phyloP scores from a whole-genome alignment of 2,888 invertebrate genomes.

The Apoderus coryli region DNA sequence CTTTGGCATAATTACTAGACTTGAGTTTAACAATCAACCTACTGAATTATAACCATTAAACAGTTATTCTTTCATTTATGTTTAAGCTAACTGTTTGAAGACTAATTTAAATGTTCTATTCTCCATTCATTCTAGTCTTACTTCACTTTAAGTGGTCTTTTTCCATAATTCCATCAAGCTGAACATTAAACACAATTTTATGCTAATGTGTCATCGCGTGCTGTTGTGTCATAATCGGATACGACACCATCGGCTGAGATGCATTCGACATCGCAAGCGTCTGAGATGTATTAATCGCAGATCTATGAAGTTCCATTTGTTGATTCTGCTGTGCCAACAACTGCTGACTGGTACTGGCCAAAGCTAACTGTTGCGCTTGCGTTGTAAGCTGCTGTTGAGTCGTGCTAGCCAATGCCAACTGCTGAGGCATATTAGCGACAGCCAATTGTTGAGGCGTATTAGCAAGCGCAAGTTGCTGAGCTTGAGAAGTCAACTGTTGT shows the following conservation, averaged over 20 bases:
- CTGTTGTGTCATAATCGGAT: slow-evolving; percentile 49
- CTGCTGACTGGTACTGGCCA: slow-evolving; percentile 25
- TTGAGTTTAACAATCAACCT: too few relatives aligned
- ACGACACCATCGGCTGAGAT: slow-evolving; percentile 46
- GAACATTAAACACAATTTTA: slow-evolving; percentile 7
- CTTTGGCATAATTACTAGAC: too few relatives aligned
- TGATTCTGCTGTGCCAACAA: slow-evolving; percentile 26
- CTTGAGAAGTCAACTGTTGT: slow-evolving; percentile 27
- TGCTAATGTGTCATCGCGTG: slow-evolving; percentile 26
- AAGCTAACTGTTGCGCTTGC: slow-evolving; percentile 26
- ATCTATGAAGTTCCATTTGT: slow-evolving; percentile 28
- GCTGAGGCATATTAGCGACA: slow-evolving; percentile 23
- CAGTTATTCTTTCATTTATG: too few relatives aligned
- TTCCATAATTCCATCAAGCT: too few relatives aligned
- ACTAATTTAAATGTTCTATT: too few relatives aligned
- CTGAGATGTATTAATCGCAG: slow-evolving; percentile 33
- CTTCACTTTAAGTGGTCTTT: too few relatives aligned
- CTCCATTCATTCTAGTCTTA: too few relatives aligned
- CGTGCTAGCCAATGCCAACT: slow-evolving; percentile 26
- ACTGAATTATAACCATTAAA: too few relatives aligned
- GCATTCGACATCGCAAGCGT: slow-evolving; percentile 45
- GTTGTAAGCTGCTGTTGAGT: slow-evolving; percentile 20
- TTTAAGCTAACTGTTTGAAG: too few relatives aligned
- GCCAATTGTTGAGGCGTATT: slow-evolving; percentile 27
- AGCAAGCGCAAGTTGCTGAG: slow-evolving; percentile 25